Percentiles rank a stretch among this genome's conserved stretches.
These are phyloP conservation scores for Cyaniris semiargus DNA, from an alignment of 2,888 invertebrate species.

Conservation along the genomic window DNA sequence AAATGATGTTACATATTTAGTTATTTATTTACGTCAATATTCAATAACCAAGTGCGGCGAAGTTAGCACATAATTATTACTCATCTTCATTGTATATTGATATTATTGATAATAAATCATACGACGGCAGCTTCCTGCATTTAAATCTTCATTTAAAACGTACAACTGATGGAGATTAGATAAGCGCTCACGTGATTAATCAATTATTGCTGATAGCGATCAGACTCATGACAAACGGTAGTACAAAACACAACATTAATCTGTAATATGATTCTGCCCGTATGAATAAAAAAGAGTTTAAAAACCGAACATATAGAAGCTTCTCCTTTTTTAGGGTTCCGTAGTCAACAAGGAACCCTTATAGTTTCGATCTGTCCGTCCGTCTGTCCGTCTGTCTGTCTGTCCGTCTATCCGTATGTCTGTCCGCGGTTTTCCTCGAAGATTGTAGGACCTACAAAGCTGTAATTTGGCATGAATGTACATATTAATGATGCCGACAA, in stretches of 20 bases:
- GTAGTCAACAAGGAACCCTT: too few relatives aligned
- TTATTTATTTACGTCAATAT: constrained; percentile 9
- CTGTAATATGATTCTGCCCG: neutral
- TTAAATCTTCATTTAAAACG: constrained; percentile 23
- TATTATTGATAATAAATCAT: constrained; percentile 26
- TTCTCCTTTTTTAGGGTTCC: too few relatives aligned
- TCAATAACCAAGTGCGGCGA: neutral
- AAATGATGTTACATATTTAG: neutral
- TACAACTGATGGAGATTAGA: neutral
- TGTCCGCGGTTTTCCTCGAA: too few relatives aligned
- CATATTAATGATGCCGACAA: too few relatives aligned
- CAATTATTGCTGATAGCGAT: constrained; percentile 7
- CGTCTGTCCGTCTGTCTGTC: too few relatives aligned
- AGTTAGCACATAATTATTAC: constrained; percentile 14
- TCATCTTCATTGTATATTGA: constrained; percentile 11
- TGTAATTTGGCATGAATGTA: too few relatives aligned
- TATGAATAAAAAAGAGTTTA: neutral
- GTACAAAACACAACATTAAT: neutral
- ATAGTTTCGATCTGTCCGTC: too few relatives aligned
- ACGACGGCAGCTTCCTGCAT: constrained; percentile 23
- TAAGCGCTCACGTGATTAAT: constrained; percentile 27
- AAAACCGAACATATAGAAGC: too few relatives aligned
- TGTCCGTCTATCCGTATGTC: too few relatives aligned
- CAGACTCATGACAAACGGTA: constrained; percentile 19
- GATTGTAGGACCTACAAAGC: too few relatives aligned